Conservation (phyloP, 1,140 invertebrate species). For the Drosophila neocordata region DNA sequence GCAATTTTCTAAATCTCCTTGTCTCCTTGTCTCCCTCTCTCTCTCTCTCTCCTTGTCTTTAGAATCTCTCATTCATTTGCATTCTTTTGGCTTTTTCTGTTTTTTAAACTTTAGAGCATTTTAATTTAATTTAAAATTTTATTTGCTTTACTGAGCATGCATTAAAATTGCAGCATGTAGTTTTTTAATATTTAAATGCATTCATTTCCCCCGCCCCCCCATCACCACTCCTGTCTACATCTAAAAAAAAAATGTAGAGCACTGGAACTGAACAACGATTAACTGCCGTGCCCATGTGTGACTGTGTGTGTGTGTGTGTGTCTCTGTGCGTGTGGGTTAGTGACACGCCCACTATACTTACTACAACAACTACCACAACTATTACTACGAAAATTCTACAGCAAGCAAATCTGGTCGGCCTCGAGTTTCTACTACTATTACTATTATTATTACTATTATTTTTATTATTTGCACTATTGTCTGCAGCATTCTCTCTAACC, state of each 20-base stretch:
- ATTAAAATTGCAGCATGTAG: constrained; percentile 64
- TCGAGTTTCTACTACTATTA: constrained; percentile 14
- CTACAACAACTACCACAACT: neutral
- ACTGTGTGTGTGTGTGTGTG: neutral
- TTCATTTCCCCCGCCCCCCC: constrained; percentile 6
- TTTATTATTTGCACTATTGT: constrained; percentile 66
- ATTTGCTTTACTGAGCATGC: constrained; percentile 68
- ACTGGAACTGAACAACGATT: constrained; percentile 37
- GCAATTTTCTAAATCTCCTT: neutral
- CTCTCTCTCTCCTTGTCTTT: constrained; percentile 23
- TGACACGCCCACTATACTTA: constrained; percentile 5
- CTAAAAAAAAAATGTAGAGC: constrained; percentile 21
- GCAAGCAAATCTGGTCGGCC: constrained; percentile 12
- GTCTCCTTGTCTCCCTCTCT: too few species aligned
- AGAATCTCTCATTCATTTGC: constrained; percentile 24
- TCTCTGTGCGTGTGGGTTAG: neutral
- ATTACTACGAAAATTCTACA: neutral
- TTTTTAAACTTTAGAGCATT: constrained; percentile 52
- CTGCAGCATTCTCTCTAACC: constrained; percentile 60
- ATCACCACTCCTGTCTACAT: too few species aligned
- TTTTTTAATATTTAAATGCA: constrained; percentile 71
- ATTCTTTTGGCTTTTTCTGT: neutral
- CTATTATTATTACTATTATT: constrained; percentile 50
- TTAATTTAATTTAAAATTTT: constrained; percentile 73
- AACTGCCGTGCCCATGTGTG: constrained; percentile 33